Evolutionary conservation across 2,113 vertebrate genomes (phyloP).

Genomic region (Phyllostomus hastatus): DNA sequence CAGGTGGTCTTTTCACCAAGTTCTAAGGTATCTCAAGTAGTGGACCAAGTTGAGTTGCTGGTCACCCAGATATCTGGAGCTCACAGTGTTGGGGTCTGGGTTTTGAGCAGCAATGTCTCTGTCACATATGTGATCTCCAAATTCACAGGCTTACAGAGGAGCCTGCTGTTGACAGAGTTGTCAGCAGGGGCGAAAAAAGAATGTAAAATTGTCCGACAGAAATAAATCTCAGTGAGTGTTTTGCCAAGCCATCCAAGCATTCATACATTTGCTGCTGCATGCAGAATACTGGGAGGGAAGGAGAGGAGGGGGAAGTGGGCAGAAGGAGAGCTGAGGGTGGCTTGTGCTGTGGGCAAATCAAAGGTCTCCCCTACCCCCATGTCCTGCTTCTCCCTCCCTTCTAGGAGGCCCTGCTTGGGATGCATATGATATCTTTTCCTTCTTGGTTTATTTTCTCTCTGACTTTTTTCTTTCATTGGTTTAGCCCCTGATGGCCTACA

Average conservation of each 20-base stretch:
- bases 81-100: not conserved
- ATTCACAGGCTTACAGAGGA: not conserved
- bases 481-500: not conserved
- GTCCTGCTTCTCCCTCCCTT: not conserved
- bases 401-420: not conserved
- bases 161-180: conserved; percentile 18
- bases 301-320: not conserved
- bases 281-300: not conserved
- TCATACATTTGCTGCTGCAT: not conserved
- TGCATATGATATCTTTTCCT: not conserved
- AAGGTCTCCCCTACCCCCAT: not conserved
- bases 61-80: not conserved
- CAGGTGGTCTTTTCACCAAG: not conserved
- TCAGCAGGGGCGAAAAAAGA: not conserved
- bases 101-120: not conserved
- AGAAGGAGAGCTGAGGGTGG: not conserved
- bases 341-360: not conserved
- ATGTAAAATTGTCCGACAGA: conserved; percentile 32
- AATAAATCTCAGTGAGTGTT: conserved; percentile 37
- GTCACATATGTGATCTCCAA: not conserved
- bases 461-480: not conserved
- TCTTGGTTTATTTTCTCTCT: not conserved
- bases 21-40: not conserved
- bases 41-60: not conserved
- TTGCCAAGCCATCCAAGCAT: conserved; percentile 4